phyloP scores from a whole-genome alignment of 2,113 vertebrate genomes.

The Murina feae region DNA sequence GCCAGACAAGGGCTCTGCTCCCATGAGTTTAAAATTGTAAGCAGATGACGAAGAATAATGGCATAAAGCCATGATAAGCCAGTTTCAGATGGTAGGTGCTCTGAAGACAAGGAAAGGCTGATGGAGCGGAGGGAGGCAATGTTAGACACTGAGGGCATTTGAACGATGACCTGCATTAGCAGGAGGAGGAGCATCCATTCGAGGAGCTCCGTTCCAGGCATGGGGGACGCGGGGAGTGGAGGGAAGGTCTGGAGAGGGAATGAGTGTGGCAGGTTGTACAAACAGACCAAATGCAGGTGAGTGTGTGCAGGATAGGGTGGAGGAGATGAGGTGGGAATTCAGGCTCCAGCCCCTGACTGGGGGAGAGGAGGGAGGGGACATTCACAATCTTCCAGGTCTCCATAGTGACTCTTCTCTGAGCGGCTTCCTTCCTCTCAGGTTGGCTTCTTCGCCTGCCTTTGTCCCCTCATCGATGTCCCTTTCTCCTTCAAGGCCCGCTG shows the following conservation, averaged over 20 bases:
- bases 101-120: not conserved
- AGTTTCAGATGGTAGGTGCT: not conserved
- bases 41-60: not conserved
- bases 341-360: not conserved
- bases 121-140: not conserved
- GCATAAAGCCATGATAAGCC: not conserved
- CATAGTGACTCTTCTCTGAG: not conserved
- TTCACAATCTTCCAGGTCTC: not conserved
- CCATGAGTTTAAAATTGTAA: not conserved
- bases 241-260: not conserved
- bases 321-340: not conserved
- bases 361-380: not conserved
- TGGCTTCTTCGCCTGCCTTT: not conserved
- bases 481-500: not conserved
- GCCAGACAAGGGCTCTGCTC: not conserved
- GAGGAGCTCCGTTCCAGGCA: not conserved
- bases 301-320: not conserved
- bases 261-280: not conserved
- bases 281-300: not conserved
- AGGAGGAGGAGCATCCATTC: not conserved
- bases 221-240: rapidly evolving
- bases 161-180: not conserved
- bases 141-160: not conserved
- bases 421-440: not conserved
- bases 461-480: not conserved